Evolutionary conservation across 2,888 invertebrate species (phyloP).

Genomic region (Cacoxenus indagator): DNA sequence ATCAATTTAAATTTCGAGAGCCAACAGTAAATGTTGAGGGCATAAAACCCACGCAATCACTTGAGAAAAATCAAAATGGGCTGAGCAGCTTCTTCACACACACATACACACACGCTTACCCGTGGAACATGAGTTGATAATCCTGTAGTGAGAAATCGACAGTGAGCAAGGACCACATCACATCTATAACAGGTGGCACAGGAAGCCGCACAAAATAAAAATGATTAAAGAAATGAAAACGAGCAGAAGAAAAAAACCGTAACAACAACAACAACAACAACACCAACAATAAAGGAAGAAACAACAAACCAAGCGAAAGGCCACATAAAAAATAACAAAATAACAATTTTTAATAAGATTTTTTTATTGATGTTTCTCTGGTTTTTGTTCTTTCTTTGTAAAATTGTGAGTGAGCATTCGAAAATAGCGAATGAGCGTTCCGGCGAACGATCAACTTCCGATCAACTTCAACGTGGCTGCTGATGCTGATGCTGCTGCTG

Average conservation of each 20-base stretch:
- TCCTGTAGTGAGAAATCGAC: slow-evolving; percentile 14
- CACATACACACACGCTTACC: background rate
- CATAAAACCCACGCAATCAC: slow-evolving; percentile 62
- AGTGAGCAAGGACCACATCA: slow-evolving; percentile 44
- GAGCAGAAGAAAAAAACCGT: too few relatives aligned
- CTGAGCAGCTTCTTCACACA: slow-evolving; percentile 23
- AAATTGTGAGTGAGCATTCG: slow-evolving; percentile 40
- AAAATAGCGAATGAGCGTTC: slow-evolving; percentile 9
- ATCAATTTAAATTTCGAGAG: slow-evolving; percentile 62
- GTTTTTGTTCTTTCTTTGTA: slow-evolving; percentile 23
- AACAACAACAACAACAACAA: too few relatives aligned
- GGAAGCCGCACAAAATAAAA: slow-evolving; percentile 67
- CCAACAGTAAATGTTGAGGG: slow-evolving; percentile 43
- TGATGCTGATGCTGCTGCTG: background rate
- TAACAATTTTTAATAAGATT: slow-evolving; percentile 66
- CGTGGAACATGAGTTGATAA: slow-evolving; percentile 1
- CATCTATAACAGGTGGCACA: slow-evolving; percentile 65
- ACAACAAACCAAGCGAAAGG: slow-evolving; percentile 36
- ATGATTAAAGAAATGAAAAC: slow-evolving; percentile 59
- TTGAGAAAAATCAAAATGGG: slow-evolving; percentile 61
- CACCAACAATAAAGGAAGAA: slow-evolving; percentile 29
- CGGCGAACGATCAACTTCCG: slow-evolving; percentile 52
- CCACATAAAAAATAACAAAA: slow-evolving; percentile 51
- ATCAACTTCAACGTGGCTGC: slow-evolving; percentile 38
- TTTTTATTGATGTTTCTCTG: slow-evolving; percentile 39